Conservation (phyloP, 2,888 invertebrate genomes). For the Subacronicta megacephala region DNA sequence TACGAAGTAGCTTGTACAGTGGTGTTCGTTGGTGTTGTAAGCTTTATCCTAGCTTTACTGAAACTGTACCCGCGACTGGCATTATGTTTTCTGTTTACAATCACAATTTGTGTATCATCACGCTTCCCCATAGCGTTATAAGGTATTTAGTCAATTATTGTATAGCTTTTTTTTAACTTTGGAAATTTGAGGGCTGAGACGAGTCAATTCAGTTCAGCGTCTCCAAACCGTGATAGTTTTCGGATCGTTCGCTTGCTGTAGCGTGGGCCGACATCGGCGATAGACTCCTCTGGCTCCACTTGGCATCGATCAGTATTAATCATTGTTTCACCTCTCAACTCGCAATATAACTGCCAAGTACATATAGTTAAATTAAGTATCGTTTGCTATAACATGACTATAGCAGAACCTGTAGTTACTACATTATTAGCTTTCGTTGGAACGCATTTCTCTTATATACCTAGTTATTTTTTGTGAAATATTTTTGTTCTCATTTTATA, state of each 20-base stretch:
- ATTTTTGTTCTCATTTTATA: slow-evolving; percentile 88
- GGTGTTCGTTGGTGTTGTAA: slow-evolving; percentile 17
- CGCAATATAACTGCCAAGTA: slow-evolving; percentile 68
- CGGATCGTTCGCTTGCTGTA: slow-evolving; percentile 43
- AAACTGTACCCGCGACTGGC: slow-evolving; percentile 8
- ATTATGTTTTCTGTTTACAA: slow-evolving; percentile 25
- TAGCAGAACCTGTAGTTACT: slow-evolving; percentile 71
- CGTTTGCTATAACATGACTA: slow-evolving; percentile 61
- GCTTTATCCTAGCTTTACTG: slow-evolving; percentile 17
- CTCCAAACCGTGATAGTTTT: slow-evolving; percentile 72
- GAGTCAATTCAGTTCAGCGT: slow-evolving; percentile 74
- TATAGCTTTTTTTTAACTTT: slow-evolving; percentile 80
- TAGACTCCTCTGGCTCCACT: slow-evolving; percentile 64
- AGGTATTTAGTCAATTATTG: slow-evolving; percentile 89
- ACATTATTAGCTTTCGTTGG: slow-evolving; percentile 78
- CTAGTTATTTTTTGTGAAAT: slow-evolving; percentile 81
- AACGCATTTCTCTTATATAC: slow-evolving; percentile 86
- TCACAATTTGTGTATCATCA: slow-evolving; percentile 59
- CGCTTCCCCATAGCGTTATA: slow-evolving; percentile 77
- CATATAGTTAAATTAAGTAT: slow-evolving; percentile 64
- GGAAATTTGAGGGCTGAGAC: slow-evolving; percentile 71
- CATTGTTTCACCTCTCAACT: slow-evolving; percentile 64
- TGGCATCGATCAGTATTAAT: slow-evolving; percentile 86
- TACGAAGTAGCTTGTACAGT: slow-evolving; percentile 25
- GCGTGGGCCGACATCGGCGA: slow-evolving; percentile 26